phyloP scores from a whole-genome alignment of 2,113 vertebrate species.

The Bostrychus sinensis region DNA sequence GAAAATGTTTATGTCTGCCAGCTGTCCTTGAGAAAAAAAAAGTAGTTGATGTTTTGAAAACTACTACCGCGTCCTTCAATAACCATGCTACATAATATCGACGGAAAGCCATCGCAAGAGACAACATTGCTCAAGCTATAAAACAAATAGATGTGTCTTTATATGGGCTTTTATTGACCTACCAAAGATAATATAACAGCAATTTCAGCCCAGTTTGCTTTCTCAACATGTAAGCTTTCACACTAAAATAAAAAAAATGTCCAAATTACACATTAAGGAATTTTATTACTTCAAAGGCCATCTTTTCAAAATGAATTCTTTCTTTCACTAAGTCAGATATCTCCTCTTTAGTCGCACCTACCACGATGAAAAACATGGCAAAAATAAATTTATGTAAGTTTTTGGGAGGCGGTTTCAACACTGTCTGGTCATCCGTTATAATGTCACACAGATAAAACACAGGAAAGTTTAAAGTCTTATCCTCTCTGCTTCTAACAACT shows the following conservation, averaged over 20 bases:
- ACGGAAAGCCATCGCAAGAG: constrained; percentile 28
- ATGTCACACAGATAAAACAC: too few relatives aligned
- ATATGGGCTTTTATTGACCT: constrained; percentile 33
- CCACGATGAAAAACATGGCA: too few relatives aligned
- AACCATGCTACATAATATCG: constrained; percentile 52
- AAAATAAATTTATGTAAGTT: too few relatives aligned
- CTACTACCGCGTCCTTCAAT: constrained; percentile 40
- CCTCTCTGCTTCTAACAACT: too few relatives aligned
- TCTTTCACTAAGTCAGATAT: too few relatives aligned
- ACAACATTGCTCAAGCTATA: constrained; percentile 22
- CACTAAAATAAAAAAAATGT: background rate
- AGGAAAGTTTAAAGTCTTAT: too few relatives aligned
- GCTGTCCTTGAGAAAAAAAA: constrained; percentile 39
- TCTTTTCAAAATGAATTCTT: too few relatives aligned
- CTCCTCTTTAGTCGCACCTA: too few relatives aligned
- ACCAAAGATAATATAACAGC: background rate
- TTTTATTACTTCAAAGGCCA: too few relatives aligned
- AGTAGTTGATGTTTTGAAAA: constrained; percentile 35
- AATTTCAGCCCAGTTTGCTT: background rate
- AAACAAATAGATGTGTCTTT: constrained; percentile 49
- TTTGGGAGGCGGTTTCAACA: too few relatives aligned
- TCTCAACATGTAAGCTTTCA: background rate
- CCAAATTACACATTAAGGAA: background rate
- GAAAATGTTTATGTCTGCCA: constrained; percentile 16
- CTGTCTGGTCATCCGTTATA: too few relatives aligned